Evolutionary conservation across 2,113 vertebrate species (phyloP).

Genomic region (Microcebus murinus): DNA sequence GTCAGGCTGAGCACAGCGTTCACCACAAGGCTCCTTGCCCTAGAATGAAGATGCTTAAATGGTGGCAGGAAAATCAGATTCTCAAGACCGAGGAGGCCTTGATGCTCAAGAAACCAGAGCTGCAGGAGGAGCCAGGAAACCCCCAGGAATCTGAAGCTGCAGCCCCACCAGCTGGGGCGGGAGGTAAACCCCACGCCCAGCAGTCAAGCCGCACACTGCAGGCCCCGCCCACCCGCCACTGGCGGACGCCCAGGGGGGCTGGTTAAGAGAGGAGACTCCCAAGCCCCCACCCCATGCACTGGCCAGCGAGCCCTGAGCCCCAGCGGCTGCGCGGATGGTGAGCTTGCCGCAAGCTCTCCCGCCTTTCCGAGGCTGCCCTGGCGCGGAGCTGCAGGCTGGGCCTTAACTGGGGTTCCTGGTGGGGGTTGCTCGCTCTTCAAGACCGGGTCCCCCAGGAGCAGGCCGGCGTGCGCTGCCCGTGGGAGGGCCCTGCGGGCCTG

Average conservation of each 20-base stretch:
- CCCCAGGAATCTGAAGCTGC: not conserved
- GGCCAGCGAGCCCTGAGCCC: no score
- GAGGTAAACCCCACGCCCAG: not conserved
- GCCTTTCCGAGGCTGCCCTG: no score
- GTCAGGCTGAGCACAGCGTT: accelerated
- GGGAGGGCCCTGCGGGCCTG: no score
- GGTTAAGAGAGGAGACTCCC: not conserved
- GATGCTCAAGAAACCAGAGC: not conserved
- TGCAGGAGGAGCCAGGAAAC: not conserved
- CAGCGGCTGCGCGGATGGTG: no score
- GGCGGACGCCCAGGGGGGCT: no score
- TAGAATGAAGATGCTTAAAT: slow-evolving; percentile 12
- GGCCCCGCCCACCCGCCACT: no score
- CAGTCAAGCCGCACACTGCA: accelerated
- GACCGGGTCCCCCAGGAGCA: no score
- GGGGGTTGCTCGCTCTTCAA: no score
- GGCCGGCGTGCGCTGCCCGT: no score
- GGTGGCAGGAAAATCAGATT: not conserved
- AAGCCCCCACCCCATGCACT: not conserved
- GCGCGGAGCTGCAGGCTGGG: no score
- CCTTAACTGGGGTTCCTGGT: no score
- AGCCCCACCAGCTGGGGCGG: accelerated
- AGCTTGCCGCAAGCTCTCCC: no score
- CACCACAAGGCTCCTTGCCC: not conserved
- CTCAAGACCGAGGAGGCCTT: not conserved